Base-by-base conservation (phyloP, 1,140 invertebrate genomes). In the Venturia canescens region DNA sequence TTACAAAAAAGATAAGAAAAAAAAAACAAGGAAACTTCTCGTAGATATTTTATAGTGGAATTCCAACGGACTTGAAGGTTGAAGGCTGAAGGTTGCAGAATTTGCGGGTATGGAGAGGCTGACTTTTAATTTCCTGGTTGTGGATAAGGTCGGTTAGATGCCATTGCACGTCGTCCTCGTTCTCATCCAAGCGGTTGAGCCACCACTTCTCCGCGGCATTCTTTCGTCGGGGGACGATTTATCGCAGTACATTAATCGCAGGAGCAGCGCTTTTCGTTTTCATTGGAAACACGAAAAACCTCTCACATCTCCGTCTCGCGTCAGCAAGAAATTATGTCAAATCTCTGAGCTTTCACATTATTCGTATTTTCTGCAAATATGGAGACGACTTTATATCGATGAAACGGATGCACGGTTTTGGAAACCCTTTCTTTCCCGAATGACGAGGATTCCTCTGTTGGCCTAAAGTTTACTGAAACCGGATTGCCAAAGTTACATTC, bases 201-300 rank as follows among this genome's bases (percentile, higher is more conserved):
- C 38, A 11, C 48, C 60, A 63, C 18, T n/a, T 31, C 74, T 76
- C 26, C 2, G 50, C 27, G 26, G 31, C 48, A 76, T 76, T 57
- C 27, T 72, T 72, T 57, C 15, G 77, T 78, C 69, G 44, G 31
- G 2, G 60, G 67, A 69, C 53, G 80, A 86, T 84, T 86, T 85
- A 85, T 87, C 78, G 79, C 80, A 31, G 57, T 18, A 53, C 80
- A 81, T 86, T 84, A 87, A 87, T 86, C 85, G 70, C 70, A 78
- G 70, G 76, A 82, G 38, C 72, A 75, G 78, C 70, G 80, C 27
- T 74, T 78, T 38, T 27, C n/a, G 44, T 69, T 57, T 70, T 76
- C 78, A 72, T 63, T 74, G 11, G 67, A 81, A 79, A 86, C 84
- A 84, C 48, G 83, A 78, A 86, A 86, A 83, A 74, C 83, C 83